These are phyloP conservation scores for Acropora yongei DNA, from an alignment of 64 coral and sea anemone species.

Conservation along the genomic window DNA sequence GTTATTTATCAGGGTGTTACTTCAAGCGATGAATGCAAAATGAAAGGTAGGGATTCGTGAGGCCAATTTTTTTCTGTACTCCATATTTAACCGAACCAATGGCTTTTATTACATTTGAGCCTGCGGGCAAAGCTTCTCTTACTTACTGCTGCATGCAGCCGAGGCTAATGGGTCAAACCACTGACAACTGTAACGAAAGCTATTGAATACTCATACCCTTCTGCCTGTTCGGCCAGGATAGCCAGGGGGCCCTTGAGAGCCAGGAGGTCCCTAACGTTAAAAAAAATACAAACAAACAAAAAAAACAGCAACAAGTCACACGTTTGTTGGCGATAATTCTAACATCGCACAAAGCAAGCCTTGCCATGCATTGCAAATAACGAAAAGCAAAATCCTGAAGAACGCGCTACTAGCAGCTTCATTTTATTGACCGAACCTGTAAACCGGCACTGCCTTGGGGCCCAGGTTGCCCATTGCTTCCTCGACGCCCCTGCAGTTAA, in stretches of 20 bases:
- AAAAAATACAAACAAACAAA: not conserved
- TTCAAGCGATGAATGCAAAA: too few relatives aligned
- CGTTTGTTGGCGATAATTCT: not conserved
- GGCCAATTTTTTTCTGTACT: too few relatives aligned
- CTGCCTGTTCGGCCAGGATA: slow-evolving; percentile 22
- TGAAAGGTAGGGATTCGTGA: too few relatives aligned
- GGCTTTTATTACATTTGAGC: too few relatives aligned
- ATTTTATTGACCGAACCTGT: not conserved
- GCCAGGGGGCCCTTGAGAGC: slow-evolving; percentile 3
- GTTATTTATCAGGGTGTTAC: too few relatives aligned
- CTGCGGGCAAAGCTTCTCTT: too few relatives aligned
- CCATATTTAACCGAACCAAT: too few relatives aligned
- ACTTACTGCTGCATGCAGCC: too few relatives aligned
- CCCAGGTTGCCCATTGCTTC: slow-evolving; percentile 5
- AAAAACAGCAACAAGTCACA: not conserved
- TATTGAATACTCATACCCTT: slow-evolving; percentile 3
- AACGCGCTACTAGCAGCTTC: not conserved
- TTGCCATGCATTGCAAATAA: not conserved
- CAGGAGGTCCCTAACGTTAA: not conserved
- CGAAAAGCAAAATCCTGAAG: not conserved
- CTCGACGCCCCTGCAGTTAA: slow-evolving; percentile 24
- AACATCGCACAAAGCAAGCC: not conserved
- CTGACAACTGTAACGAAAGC: not conserved
- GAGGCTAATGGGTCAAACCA: too few relatives aligned
- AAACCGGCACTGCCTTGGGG: not conserved